A percentile compares a stretch with the other conserved stretches of the same genome.
These are phyloP conservation scores for Notechis scutatus DNA, from an alignment of 2,113 vertebrate species.

Conservation along the genomic window DNA sequence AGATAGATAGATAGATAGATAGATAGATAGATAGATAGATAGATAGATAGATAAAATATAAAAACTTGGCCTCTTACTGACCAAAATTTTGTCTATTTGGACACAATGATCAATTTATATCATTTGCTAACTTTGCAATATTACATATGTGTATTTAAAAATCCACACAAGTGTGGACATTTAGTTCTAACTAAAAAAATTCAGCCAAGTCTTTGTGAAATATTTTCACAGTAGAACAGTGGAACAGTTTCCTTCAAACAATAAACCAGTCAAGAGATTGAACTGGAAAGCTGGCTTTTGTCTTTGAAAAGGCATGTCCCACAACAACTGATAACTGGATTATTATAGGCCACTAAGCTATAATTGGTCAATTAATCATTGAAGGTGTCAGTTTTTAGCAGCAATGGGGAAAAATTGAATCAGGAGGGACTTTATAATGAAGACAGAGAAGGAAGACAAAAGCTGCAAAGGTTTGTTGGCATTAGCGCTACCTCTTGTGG, in stretches of 20 bases:
- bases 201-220: not conserved
- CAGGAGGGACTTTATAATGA: not conserved
- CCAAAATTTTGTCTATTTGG: not conserved
- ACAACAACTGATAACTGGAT: slow-evolving; percentile 2
- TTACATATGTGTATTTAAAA: not conserved
- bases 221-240: slow-evolving; percentile 7
- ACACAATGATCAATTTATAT: not conserved
- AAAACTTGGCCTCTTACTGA: not conserved
- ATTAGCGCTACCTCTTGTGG: not conserved
- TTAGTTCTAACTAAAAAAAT: not conserved
- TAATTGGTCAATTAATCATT: slow-evolving; percentile 1
- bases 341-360: not conserved
- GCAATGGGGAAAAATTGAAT: not conserved
- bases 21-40: too few relatives aligned
- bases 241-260: not conserved
- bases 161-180: not conserved
- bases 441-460: not conserved
- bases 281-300: not conserved
- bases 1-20: not conserved
- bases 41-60: not conserved
- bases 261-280: slow-evolving; percentile 9
- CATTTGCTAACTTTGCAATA: not conserved
- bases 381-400: not conserved
- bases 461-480: not conserved
- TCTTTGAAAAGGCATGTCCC: not conserved